Base-by-base conservation (phyloP, 2,113 vertebrate genomes). In the Spea bombifrons region DNA sequence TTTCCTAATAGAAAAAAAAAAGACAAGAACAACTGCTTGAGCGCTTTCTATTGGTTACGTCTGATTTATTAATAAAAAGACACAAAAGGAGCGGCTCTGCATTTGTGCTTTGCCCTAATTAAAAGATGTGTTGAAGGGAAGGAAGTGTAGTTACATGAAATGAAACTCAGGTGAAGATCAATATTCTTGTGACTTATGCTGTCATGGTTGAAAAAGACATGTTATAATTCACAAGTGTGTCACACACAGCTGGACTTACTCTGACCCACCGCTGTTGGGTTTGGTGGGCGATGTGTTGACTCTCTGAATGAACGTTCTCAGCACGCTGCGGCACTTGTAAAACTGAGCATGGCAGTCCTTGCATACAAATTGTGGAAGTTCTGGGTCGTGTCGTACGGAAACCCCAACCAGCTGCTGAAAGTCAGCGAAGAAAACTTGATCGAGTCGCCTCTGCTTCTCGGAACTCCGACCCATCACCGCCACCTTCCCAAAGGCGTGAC, bases 321-420 rank as follows among this genome's bases (percentile, higher is more conserved):
- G 92, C 79, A 96, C 86, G 81, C 91, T 89, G 86, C 94, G 94
- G 88, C 96, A 98, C 81, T 96, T 96, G 82, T 99, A 99, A 89
- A 98, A 99, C 89, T 98, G 96, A 30, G 92, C 75, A 10, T 97
- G 94, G 86, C 97, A 99, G 84, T 90, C 95, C 90, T 95, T 97
- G 85, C 97, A 98, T 83, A 99, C 90, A 0, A 94, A 98, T 83
- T 93, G 94, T 0, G 96, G 94, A 0, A 98, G 87, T 0, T 87
- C 73, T 0, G 96, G 94, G 85, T 98, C 95, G 13, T 92, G 92
- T 73, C 88, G 88, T 81, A 97, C 84, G 0, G 90, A 90, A 59
- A 98, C 93, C 0, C 97, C 96, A 0, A 99, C 90, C 80, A 99
- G 87, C 6, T 84, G 89, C 89, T 99, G 96, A 86, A 98, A 99